phyloP scores from a whole-genome alignment of 2,797 vertebrate species.

The Neoniphon sammara region DNA sequence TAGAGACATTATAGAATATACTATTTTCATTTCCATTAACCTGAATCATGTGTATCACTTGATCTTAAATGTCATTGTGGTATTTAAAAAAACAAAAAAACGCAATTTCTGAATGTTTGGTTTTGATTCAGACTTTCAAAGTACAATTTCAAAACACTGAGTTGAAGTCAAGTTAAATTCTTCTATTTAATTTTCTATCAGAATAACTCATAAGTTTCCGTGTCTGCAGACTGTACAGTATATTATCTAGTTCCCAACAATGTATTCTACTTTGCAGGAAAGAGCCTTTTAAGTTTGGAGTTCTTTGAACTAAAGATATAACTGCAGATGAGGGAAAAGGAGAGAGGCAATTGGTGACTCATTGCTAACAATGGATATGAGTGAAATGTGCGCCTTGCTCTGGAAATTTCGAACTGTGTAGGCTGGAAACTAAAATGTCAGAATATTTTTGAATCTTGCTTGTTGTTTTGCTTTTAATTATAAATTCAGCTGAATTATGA shows the following conservation, averaged over 20 bases:
- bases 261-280: slow-evolving; percentile 16
- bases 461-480: slow-evolving; percentile 57
- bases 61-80: no score
- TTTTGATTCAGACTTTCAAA: no score
- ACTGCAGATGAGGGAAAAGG: slow-evolving; percentile 34
- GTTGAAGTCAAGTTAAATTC: no score
- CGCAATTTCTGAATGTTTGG: no score
- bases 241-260: neutral
- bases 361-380: slow-evolving; percentile 53
- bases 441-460: slow-evolving; percentile 40
- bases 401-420: slow-evolving; percentile 44
- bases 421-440: slow-evolving; percentile 56
- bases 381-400: slow-evolving; percentile 29
- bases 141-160: no score
- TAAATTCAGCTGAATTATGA: slow-evolving; percentile 49
- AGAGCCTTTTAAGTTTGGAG: slow-evolving; percentile 20
- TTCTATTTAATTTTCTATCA: slow-evolving; percentile 11
- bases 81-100: no score
- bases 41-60: no score
- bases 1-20: no score
- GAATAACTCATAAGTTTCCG: slow-evolving; percentile 2
- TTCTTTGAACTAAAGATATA: slow-evolving; percentile 54
- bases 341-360: slow-evolving; percentile 61
- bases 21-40: no score
- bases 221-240: neutral